These are phyloP conservation scores for Reticulitermes speratus DNA, from an alignment of 1,140 invertebrate genomes.

Conservation along the genomic window DNA sequence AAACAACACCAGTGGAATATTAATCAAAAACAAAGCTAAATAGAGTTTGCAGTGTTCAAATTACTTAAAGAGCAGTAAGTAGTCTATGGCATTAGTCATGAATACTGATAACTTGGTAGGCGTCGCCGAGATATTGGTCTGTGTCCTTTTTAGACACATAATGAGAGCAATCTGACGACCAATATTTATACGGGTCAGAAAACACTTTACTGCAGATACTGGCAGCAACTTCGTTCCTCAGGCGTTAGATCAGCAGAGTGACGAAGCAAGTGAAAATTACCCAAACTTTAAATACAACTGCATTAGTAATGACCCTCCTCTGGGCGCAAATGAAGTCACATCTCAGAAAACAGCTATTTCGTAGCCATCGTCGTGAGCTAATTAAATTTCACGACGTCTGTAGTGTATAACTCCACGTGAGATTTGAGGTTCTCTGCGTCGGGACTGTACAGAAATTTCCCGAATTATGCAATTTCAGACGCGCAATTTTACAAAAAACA, in stretches of 20 bases:
- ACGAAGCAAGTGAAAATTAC: too few species aligned
- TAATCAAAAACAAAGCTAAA: conserved; percentile 19
- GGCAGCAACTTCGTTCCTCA: not conserved
- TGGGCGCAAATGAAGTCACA: too few species aligned
- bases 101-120: not conserved
- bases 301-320: too few species aligned
- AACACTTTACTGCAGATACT: not conserved
- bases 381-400: too few species aligned
- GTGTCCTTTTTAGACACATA: not conserved
- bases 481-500: too few species aligned
- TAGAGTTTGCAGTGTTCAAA: conserved; percentile 14
- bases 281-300: too few species aligned
- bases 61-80: conserved; percentile 7
- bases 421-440: too few species aligned
- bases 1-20: conserved; percentile 3
- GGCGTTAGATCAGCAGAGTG: not conserved
- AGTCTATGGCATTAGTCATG: not conserved
- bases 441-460: too few species aligned
- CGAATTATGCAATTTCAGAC: too few species aligned
- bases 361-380: too few species aligned
- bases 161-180: not conserved
- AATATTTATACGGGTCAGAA: not conserved
- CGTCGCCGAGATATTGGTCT: not conserved
- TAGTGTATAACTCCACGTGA: too few species aligned
- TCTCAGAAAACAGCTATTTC: too few species aligned